phyloP scores from a whole-genome alignment of 1,140 invertebrate genomes.

The Aphidius ervi region DNA sequence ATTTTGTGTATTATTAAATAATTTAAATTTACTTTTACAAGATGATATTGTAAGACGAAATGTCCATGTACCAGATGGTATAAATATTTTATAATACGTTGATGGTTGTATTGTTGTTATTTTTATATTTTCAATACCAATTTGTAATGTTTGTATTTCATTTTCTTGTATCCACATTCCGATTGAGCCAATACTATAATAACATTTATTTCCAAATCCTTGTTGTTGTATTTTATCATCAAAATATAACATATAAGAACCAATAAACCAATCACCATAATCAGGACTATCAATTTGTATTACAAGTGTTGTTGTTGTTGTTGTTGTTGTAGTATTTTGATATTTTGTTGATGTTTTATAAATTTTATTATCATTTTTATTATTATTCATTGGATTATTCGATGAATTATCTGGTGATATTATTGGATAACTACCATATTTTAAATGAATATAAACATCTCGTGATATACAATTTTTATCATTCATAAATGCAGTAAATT shows the following conservation, averaged over 20 bases:
- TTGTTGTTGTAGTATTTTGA: constrained; percentile 27
- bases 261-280: constrained; percentile 60
- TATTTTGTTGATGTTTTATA: constrained; percentile 43
- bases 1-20: constrained; percentile 25
- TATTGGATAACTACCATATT: constrained; percentile 61
- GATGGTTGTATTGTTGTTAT: constrained; percentile 40
- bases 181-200: constrained; percentile 57
- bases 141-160: constrained; percentile 46
- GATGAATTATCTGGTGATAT: constrained; percentile 53
- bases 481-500: constrained; percentile 58
- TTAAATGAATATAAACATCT: constrained; percentile 55
- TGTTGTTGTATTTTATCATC: constrained; percentile 56
- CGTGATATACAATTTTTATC: constrained; percentile 45
- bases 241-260: constrained; percentile 55
- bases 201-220: constrained; percentile 51
- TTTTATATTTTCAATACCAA: constrained; percentile 40
- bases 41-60: constrained; percentile 50
- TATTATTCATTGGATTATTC: constrained; percentile 41
- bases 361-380: constrained; percentile 34
- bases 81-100: constrained; percentile 56
- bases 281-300: constrained; percentile 54
- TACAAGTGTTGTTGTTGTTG: constrained; percentile 38
- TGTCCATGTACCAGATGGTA: constrained; percentile 52
- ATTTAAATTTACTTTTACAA: constrained; percentile 47
- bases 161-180: constrained; percentile 51